Conservation (phyloP, 2,888 invertebrate genomes). For the Pollenia labialis region DNA sequence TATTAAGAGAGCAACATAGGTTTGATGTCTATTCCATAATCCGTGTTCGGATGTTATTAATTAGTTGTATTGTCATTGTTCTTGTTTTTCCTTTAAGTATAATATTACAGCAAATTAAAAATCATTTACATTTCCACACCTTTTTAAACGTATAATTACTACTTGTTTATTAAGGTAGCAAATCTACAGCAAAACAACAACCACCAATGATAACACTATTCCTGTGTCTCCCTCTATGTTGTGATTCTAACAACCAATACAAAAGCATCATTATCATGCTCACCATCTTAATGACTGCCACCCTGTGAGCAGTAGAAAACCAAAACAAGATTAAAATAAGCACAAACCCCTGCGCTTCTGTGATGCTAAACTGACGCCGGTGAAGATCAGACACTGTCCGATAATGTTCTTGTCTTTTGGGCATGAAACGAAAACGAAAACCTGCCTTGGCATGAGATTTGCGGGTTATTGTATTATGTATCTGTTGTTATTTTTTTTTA, state of each 20-base stretch:
- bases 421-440: constrained; percentile 20
- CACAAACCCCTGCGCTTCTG: constrained; percentile 38
- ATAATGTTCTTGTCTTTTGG: constrained; percentile 56
- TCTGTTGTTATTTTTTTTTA: neutral
- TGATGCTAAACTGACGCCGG: constrained; percentile 21
- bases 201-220: constrained; percentile 35
- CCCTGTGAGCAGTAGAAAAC: constrained; percentile 31
- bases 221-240: neutral
- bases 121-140: constrained; percentile 56
- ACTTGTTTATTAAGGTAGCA: constrained; percentile 20
- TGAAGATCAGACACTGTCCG: constrained; percentile 15
- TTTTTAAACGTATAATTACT: constrained; percentile 34
- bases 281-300: constrained; percentile 13
- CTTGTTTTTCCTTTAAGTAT: neutral
- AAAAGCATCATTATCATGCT: neutral
- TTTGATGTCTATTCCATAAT: neutral
- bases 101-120: constrained; percentile 47
- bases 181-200: constrained; percentile 21
- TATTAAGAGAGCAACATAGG: neutral
- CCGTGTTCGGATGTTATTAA: constrained; percentile 11
- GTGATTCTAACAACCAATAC: neutral
- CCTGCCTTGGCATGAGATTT: constrained; percentile 35
- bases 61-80: constrained; percentile 13
- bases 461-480: constrained; percentile 23
- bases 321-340: constrained; percentile 24